These are phyloP conservation scores for Gavia stellata DNA, from an alignment of 2,113 vertebrate genomes.

Conservation along the genomic window DNA sequence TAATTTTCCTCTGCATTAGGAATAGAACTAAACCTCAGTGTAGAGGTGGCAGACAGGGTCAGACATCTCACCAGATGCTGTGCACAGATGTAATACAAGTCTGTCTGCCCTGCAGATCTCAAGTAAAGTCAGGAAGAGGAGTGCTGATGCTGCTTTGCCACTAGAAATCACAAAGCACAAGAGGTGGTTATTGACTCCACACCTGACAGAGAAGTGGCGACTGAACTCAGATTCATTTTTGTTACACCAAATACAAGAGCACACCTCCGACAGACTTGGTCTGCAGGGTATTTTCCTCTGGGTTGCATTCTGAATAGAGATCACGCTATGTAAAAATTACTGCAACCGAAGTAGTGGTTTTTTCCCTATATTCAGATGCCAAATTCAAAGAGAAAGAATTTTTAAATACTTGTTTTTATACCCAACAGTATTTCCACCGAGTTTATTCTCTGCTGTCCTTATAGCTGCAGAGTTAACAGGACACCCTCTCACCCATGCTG, in stretches of 20 bases:
- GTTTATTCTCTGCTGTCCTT: background rate
- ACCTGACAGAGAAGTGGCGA: background rate
- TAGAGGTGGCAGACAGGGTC: background rate
- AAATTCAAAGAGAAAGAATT: background rate
- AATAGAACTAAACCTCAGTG: background rate
- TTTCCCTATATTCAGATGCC: background rate
- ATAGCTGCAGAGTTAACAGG: background rate
- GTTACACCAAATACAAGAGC: background rate
- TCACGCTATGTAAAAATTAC: background rate
- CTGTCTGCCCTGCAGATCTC: no score
- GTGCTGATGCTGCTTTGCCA: background rate
- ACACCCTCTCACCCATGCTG: background rate
- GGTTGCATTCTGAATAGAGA: background rate
- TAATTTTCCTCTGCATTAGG: background rate
- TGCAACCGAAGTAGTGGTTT: background rate
- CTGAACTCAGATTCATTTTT: background rate
- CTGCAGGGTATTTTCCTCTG: background rate
- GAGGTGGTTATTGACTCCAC: background rate
- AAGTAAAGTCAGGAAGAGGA: background rate
- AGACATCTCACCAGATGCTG: background rate
- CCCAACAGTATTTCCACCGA: background rate
- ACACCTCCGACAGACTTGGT: rapidly evolving
- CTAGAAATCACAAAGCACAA: background rate
- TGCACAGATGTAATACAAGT: no score
- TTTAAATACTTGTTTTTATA: background rate